A percentile compares a stretch with the other conserved stretches of the same genome.
Evolutionary conservation across 2,113 vertebrate genomes (phyloP).

Genomic region (Tauraco erythrolophus): DNA sequence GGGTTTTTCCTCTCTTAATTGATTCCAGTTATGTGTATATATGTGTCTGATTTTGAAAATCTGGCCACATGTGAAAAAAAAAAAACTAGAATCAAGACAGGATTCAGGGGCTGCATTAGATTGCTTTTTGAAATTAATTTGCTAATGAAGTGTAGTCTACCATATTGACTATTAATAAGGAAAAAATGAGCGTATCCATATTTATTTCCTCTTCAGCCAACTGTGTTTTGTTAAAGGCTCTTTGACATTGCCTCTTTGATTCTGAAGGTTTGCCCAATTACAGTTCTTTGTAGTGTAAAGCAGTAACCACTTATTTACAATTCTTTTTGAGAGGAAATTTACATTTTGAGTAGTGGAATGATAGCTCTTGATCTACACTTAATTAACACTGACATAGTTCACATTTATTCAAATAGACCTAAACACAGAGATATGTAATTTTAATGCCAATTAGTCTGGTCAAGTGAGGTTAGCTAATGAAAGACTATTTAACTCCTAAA

Average conservation of each 20-base stretch:
- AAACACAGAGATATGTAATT: slow-evolving; percentile 16
- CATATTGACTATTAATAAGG: neutral
- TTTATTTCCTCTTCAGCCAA: neutral
- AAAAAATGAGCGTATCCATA: neutral
- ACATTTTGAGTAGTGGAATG: neutral
- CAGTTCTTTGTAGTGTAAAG: neutral
- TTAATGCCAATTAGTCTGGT: slow-evolving; percentile 40
- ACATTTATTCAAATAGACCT: slow-evolving; percentile 17
- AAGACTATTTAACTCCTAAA: neutral
- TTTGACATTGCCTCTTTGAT: neutral
- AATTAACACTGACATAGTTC: slow-evolving; percentile 37
- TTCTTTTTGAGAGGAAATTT: slow-evolving; percentile 21
- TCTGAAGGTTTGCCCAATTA: slow-evolving; percentile 3
- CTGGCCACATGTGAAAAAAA: neutral
- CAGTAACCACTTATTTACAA: neutral
- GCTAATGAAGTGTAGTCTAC: neutral
- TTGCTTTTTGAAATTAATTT: neutral
- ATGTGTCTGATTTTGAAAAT: neutral
- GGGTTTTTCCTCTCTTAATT: neutral
- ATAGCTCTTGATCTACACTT: slow-evolving; percentile 24
- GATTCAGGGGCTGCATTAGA: neutral
- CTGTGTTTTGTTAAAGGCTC: neutral
- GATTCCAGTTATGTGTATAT: neutral
- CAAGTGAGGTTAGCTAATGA: slow-evolving; percentile 28
- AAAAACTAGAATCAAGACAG: neutral